Evolutionary conservation across 2,113 vertebrate species (phyloP).

Genomic region (Varanus komodoensis): DNA sequence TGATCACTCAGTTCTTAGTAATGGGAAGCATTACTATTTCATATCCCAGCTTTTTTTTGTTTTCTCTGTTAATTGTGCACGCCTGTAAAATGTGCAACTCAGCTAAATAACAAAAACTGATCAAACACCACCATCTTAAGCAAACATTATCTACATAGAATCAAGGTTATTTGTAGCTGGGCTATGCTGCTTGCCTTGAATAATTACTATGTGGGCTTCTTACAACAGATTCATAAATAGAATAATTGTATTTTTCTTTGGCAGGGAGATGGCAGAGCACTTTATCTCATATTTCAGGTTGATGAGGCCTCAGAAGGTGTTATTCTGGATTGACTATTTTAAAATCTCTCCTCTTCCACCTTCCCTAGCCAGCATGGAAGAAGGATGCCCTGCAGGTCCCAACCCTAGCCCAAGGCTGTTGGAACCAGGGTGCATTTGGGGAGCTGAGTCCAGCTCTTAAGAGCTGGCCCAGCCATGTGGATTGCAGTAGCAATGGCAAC

Average conservation of each 20-base stretch:
- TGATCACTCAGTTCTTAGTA: neutral
- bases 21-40: neutral
- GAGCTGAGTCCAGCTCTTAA: neutral
- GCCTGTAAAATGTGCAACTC: slow-evolving; percentile 5
- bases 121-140: neutral
- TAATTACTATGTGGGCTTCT: slow-evolving; percentile 11
- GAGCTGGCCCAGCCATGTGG: too few species aligned
- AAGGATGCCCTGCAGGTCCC: neutral
- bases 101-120: slow-evolving; percentile 7
- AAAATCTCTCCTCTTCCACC: neutral
- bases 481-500: too few species aligned
- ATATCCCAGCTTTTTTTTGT: neutral
- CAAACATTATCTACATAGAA: slow-evolving; percentile 28
- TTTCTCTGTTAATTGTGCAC: neutral
- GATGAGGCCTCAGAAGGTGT: too few species aligned
- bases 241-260: slow-evolving; percentile 12
- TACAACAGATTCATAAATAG: neutral
- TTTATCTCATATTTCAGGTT: too few species aligned
- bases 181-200: slow-evolving; percentile 15
- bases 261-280: neutral
- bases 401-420: neutral
- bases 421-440: neutral
- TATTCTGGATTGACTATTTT: too few species aligned
- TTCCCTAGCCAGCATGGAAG: neutral
- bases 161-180: neutral